Base-by-base conservation (phyloP, 2,888 invertebrate species). In the Lithophane socia region DNA sequence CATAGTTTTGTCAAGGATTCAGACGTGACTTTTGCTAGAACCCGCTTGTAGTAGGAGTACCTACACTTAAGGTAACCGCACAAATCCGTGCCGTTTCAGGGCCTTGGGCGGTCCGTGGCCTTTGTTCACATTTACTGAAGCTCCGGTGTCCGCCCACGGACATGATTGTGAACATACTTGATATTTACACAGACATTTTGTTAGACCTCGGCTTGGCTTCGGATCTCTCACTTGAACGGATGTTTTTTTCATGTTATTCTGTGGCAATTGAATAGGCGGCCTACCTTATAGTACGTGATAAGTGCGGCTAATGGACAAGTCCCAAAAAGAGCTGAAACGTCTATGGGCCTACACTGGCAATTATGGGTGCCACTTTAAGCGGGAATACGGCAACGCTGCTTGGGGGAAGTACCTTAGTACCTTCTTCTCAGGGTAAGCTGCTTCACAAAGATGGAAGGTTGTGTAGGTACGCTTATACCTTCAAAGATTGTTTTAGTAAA, bases 101-200 rank as follows among this genome's bases (percentile, higher is more conserved):
- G 29, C 44, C 60, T 21, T 24, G 12, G 4, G 12, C n/a, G 16
- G 37, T 54, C 79, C 37, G 44, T 47, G 79, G n/a, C 69, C 29
- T 68, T 77, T 24, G 29, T 60, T 68, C 52, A 37, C 37, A 69
- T 67, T 77, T 21, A 61, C 44, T 52, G 69, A 61, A 61, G 18
- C 37, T 47, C 29, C 4, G n/a, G 13, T 8, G 52, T 10, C 37
- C 16, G 5, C 18, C 44, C 24, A 42, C 7, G 58, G 37, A 49
- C 37, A 49, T 56, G 12, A n/a, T n/a, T 54, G 10, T 44, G 42
- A 49, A 64, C 21, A 21, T 52, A 9, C 47, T 58, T 64, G 37
- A 73, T 73, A 73, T 75, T 52, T 24, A 13, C 7, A n/a, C 5
- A 0, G 1, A 18, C 47, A 42, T 42, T 9, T 75, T 49, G 29